Evolutionary conservation across 2,888 invertebrate species (phyloP), one percentile per base, ranked within the genome.

Genomic region (Cheiracanthium punctorium): DNA sequence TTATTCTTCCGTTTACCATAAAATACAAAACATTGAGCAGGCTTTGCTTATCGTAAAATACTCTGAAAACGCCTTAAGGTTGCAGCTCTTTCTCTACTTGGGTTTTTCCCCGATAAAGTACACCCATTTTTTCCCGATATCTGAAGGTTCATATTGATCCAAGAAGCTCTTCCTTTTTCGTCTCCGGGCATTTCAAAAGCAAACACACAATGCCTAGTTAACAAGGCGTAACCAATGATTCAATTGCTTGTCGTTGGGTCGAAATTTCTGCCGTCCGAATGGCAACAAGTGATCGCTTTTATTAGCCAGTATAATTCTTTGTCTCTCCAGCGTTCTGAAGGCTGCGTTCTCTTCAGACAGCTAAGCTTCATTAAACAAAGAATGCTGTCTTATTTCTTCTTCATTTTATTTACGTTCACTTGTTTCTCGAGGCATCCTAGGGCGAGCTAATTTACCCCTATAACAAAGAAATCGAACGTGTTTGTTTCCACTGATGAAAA

Each of bases 161-260:
- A 48, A 20, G 5, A 2, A 17, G 14, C 5, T 24, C 24, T 58
- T 24, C 24, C 14, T n/a, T n/a, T 58, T 58, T 7, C 58, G 58
- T 24, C 58, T 58, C 43, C 12, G 58, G 58, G 24, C 24, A 58
- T 58, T 4, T 24, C 58, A 24, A 58, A 58, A 58, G 58, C 17
- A 58, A 58, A 58, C 58, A 58, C 5, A 58, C 58, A 58, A 58
- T 48, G 43, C 24, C 4, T 24, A 58, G 58, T 24, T 58, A 58
- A 58, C 58, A 58, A 58, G 24, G 58, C 58, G 58, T 58, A 58
- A 58, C 58, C 58, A 12, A 58, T 24, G 58, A 24, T 58, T 58
- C 58, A 24, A 58, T 58, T 58, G 20, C 58, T 58, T 58, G 24
- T 58, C 24, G 58, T 8, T 5, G 24, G n/a, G n/a, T n/a, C n/a